Evolutionary conservation across 1,140 invertebrate genomes (phyloP).

Genomic region (Drosophila takahashii): DNA sequence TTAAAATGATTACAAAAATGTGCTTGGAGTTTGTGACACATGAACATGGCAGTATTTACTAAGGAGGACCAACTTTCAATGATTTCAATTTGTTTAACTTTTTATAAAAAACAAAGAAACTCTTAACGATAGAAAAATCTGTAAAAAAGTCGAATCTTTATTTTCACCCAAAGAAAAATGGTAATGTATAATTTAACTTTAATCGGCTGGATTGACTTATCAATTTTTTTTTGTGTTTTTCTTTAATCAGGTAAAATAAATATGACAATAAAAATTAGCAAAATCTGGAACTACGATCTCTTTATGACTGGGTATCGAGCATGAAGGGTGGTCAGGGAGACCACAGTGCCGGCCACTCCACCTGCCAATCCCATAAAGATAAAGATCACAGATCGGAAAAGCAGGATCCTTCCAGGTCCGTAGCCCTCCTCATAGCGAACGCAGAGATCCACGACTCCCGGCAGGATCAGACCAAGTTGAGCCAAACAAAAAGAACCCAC

Average conservation of each 20-base stretch:
- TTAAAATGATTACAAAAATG: neutral
- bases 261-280: neutral
- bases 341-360: conserved; percentile 44
- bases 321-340: neutral
- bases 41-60: conserved; percentile 1
- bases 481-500: conserved; percentile 65
- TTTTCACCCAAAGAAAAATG: no score
- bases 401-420: conserved; percentile 18
- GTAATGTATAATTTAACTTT: no score
- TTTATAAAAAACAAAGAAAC: no score
- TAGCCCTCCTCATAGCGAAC: conserved; percentile 48
- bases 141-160: no score
- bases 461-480: conserved; percentile 58
- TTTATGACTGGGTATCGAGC: conserved; percentile 1
- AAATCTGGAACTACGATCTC: neutral
- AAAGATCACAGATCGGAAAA: conserved; percentile 44
- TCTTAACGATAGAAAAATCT: no score
- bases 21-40: neutral
- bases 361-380: conserved; percentile 42
- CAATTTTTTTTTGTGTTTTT: neutral
- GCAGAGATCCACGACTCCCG: conserved; percentile 54
- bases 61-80: neutral
- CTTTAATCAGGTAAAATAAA: neutral
- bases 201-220: no score
- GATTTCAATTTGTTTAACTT: no score